Base-by-base conservation (phyloP, 2,888 invertebrate species). In the Ichneumoninae sp. region DNA sequence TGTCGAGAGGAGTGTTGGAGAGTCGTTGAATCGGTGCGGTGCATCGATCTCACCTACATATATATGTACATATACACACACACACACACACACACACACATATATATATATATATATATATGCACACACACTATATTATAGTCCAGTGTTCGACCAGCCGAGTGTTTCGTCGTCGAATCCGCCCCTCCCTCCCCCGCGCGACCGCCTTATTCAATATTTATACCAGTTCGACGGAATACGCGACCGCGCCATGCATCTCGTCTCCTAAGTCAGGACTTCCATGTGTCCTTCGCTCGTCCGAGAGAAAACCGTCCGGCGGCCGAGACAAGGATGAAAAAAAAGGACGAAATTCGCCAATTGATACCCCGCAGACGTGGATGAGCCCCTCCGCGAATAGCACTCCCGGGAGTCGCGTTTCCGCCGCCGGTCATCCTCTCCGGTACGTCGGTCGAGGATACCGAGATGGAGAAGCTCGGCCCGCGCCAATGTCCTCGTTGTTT, bases 291-390 rank as follows among this genome's bases (percentile, higher is more conserved):
- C 72, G 71, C 40, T 62, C 10, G 26, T n/a, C 50, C 47, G 70
- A n/a, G 66, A 22, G 75, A 75, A 62, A 62, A 62, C 30, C 33
- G 66, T 57, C 52, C 19, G 65, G 19, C 47, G 52, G 30, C 10
- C 60, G 72, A 47, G 44, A 71, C 33, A 57, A 66, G 44, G 62
- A 52, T 16, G 16, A 52, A 77, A 52, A 50, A 68, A 62, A 72
- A 47, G 78, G 74, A 79, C 57, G 69, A 81, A 84, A 82, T 85
- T 85, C 91, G 89, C 91, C 92, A 92, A 92, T 92, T 92, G 92
- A 92, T 92, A 91, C 91, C 90, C 87, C 89, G 86, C 88, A 90
- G 91, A 85, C 84, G 79, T 60, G 84, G 84, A 85, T 80, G 84
- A 82, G 84, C 62, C 70, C 75, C 74, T 69, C 8, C 70, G 54